Percentiles rank a stretch among this genome's conserved stretches.
These are phyloP conservation scores for Brenthis hecate DNA, from an alignment of 2,888 invertebrate species.

Conservation along the genomic window DNA sequence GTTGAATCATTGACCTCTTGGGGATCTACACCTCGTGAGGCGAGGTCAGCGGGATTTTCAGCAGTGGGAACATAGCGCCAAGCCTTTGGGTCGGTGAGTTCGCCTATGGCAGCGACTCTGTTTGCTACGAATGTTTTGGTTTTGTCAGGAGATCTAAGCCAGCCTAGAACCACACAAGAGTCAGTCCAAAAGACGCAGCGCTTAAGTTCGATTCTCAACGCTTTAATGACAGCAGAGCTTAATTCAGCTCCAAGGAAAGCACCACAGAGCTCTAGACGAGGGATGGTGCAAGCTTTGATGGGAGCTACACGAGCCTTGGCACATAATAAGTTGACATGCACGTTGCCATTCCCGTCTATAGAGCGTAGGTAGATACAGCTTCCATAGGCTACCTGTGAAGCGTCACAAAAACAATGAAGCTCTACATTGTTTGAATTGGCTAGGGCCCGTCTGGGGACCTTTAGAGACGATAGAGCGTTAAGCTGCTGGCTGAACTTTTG, in stretches of 20 bases:
- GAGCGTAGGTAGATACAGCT: no score
- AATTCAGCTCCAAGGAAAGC: conserved; percentile 26
- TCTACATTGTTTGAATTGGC: no score
- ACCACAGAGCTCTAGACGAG: conserved; percentile 31
- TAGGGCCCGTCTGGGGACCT: no score
- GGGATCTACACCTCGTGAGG: neutral
- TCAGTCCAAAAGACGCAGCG: conserved; percentile 1
- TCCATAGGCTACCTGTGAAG: no score
- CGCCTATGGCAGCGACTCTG: neutral
- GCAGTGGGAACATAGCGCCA: neutral
- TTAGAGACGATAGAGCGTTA: no score
- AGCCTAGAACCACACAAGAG: neutral
- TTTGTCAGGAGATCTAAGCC: neutral
- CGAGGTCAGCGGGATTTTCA: conserved; percentile 2
- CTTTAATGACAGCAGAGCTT: neutral
- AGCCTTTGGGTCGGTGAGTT: neutral
- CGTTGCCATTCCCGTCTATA: no score
- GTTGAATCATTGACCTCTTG: no score
- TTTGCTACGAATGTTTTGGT: neutral
- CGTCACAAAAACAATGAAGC: no score
- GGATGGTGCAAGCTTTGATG: conserved; percentile 25
- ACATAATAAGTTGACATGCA: neutral
- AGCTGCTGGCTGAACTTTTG: no score
- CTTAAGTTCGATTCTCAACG: neutral
- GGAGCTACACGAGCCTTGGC: conserved; percentile 29